Base-by-base conservation (phyloP, 35 echinoderm and acorn worm species). In the Holothuria glaberrima region DNA sequence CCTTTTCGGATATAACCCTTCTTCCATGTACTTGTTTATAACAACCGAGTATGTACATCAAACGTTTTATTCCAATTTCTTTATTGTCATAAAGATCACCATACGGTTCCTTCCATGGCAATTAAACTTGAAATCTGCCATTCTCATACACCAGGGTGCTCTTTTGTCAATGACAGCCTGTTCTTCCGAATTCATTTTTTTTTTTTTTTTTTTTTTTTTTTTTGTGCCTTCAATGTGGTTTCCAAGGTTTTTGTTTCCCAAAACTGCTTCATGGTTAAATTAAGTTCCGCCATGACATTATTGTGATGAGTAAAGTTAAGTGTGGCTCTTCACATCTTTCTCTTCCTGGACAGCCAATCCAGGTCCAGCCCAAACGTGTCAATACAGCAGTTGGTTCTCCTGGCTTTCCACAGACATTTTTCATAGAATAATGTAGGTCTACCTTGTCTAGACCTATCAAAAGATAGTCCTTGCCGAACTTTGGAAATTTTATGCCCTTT, bases 1-100 rank as follows among this genome's bases (percentile, higher is more conserved):
- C 34, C 84, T 45, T 87, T 87, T 17, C 22, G 61, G 16, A 87
- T 87, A 30, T 87, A 87, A 10, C 84, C 84, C 27, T 87, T 87
- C n/a, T 50, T 19, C 61, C 6, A 68, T 3, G 28, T 87, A 87
- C 12, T 87, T 26, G 7, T 35, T n/a, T 1, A 70, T 68, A 30
- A 68, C 21, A 22, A 27, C 22, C 4, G 59, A 87, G 30, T 87
- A 68, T 48, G 84, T 27, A 68, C 64, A 68, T 27, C 21, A 69
- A 68, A 12, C 64, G 84, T 14, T 33, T 46, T 6, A 68, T 27
- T 67, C 59, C 64, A 59, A 87, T 68, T 25, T 16, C 0, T 16
- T 14, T 68, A 24, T 68, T 87, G 20, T 87, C 84, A 21, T 27
- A 59, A 9, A 69, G 29, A 9, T 69, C 17, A 46, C 35, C 30